These are phyloP conservation scores for Trachelus tabidus DNA, from an alignment of 2,888 invertebrate genomes.

Conservation along the genomic window DNA sequence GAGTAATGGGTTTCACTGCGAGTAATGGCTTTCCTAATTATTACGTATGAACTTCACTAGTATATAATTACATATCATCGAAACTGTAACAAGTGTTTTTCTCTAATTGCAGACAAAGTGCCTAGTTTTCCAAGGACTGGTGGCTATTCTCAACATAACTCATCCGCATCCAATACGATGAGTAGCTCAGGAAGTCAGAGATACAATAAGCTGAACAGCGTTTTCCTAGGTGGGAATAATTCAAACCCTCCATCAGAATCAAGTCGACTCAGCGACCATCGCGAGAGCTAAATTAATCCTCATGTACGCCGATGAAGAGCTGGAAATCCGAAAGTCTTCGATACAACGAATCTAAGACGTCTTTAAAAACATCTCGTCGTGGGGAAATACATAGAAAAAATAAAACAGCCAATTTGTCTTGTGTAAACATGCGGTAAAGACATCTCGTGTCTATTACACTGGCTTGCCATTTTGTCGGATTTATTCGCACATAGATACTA, in stretches of 20 bases:
- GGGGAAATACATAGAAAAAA: background rate
- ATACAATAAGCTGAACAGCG: conserved; percentile 61
- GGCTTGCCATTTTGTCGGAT: background rate
- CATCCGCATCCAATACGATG: conserved; percentile 61
- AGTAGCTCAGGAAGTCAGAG: conserved; percentile 62
- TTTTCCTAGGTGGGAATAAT: conserved; percentile 52
- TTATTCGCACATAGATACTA: background rate
- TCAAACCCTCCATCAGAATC: conserved; percentile 50
- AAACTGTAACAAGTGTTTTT: background rate
- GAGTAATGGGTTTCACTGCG: background rate
- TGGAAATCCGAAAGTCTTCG: conserved; percentile 23
- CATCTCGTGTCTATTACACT: background rate
- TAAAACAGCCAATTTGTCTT: background rate
- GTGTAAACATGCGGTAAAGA: background rate
- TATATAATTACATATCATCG: background rate
- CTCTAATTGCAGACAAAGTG: conserved; percentile 54
- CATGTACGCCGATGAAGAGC: background rate
- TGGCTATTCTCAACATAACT: conserved; percentile 59
- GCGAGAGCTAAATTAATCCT: conserved; percentile 55
- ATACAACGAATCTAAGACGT: conserved; percentile 26
- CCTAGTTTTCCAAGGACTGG: conserved; percentile 57
- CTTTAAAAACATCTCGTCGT: background rate
- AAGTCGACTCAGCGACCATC: conserved; percentile 55
- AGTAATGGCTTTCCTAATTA: background rate
- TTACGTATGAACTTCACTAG: background rate